Evolutionary conservation across 2,797 vertebrate genomes (phyloP).

Genomic region (Manis crassicaudata): DNA sequence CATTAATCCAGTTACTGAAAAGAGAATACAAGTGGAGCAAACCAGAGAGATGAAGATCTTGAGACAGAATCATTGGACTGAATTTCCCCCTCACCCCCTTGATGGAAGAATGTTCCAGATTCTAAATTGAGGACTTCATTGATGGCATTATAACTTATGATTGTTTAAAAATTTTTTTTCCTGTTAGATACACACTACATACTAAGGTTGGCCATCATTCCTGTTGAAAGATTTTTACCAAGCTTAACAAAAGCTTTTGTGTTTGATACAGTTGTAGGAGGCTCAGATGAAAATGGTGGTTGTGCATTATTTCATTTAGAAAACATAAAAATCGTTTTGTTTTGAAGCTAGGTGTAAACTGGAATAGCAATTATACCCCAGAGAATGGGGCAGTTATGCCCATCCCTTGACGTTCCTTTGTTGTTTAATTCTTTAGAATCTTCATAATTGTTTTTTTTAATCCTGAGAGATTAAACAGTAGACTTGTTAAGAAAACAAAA

Average conservation of each 20-base stretch:
- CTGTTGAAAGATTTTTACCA: constrained; percentile 70
- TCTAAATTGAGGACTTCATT: constrained; percentile 83
- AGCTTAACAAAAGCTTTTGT: constrained; percentile 79
- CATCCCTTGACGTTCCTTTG: constrained; percentile 76
- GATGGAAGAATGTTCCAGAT: constrained; percentile 83
- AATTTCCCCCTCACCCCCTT: constrained; percentile 71
- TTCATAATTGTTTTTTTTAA: constrained; percentile 76
- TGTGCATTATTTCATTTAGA: constrained; percentile 80
- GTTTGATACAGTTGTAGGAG: constrained; percentile 70
- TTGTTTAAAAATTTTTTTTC: constrained; percentile 71
- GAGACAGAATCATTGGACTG: constrained; percentile 83
- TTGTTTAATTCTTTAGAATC: constrained; percentile 79
- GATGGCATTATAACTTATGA: constrained; percentile 81
- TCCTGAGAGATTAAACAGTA: constrained; percentile 79
- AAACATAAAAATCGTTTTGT: constrained; percentile 76
- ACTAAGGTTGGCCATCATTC: constrained; percentile 78
- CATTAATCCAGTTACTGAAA: constrained; percentile 84
- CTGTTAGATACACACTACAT: constrained; percentile 81
- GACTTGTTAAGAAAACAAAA: constrained; percentile 81
- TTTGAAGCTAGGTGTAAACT: constrained; percentile 78
- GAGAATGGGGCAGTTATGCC: constrained; percentile 70
- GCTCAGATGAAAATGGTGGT: constrained; percentile 74
- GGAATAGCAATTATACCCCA: constrained; percentile 70
- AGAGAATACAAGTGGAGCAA: constrained; percentile 82
- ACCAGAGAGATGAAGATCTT: constrained; percentile 81